Evolutionary conservation across 2,888 invertebrate genomes (phyloP), one percentile per base, ranked within the genome.

Genomic region (Mylabris sibirica): DNA sequence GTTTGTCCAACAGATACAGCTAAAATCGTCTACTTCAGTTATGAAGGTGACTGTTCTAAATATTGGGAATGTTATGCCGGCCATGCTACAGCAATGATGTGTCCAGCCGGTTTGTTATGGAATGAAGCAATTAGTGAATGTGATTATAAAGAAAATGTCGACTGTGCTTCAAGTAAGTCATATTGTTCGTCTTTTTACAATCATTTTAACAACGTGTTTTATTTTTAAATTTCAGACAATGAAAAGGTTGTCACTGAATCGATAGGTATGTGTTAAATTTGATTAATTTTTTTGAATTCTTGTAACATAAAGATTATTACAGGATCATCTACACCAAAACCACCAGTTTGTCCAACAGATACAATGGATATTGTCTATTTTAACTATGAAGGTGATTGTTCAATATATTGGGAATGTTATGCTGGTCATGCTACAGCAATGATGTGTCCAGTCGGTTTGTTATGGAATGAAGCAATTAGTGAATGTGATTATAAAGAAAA

Each of bases 51-150:
- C 26, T 68, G 68, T 26, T 61, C 57, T 0, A 69, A 69, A n/a
- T 69, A 66, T 49, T 69, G 49, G 44, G 64, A 67, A 61, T 71
- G 71, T 60, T 49, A n/a, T 53, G 53, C 64, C 6, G 69, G 71
- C 2, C 20, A 61, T 3, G 24, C 26, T 11, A 26, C 34, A 44
- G 11, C 4, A 44, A 49, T 61, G 20, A 26, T 35, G 0, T 67
- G 65, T 14, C 62, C 61, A 30, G 4, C 41, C 35, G 62, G 57
- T 20, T 41, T 69, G 2, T 66, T 57, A 26, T 69, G 69, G 69
- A 35, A 69, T 35, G 26, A 69, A 59, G 26, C 12, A 6, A 69
- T 65, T 2, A 22, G 22, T 17, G 63, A 57, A n/a, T 72, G 72
- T 44, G 72, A 72, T 62, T 68, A 59, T 41, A 22, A 20, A 22